Evolutionary conservation across 1,140 invertebrate genomes (phyloP).

Genomic region (Drosophila sturtevanti): DNA sequence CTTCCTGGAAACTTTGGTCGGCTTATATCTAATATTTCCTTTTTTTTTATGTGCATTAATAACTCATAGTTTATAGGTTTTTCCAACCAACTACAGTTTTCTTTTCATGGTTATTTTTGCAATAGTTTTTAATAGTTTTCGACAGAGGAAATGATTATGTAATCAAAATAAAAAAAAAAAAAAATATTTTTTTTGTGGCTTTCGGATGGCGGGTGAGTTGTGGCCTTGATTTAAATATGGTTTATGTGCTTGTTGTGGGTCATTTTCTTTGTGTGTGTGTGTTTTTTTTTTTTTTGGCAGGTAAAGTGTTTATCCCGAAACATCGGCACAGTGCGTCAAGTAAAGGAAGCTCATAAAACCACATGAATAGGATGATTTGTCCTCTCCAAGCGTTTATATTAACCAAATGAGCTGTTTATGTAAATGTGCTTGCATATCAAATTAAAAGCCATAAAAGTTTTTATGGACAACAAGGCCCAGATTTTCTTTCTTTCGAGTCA

Average conservation of each 20-base stretch:
- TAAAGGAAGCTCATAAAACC: slow-evolving; percentile 2
- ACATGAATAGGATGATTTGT: slow-evolving; percentile 50
- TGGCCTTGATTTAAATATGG: background rate
- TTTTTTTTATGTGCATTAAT: too few relatives aligned
- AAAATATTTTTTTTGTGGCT: background rate
- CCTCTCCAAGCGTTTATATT: slow-evolving; percentile 55
- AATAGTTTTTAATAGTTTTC: background rate
- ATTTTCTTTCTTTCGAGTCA: slow-evolving; percentile 28
- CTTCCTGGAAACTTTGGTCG: too few relatives aligned
- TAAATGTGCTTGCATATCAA: slow-evolving; percentile 69
- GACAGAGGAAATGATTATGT: background rate
- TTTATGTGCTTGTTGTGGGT: background rate
- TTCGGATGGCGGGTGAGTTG: background rate
- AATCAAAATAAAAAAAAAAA: background rate
- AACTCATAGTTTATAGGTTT: too few relatives aligned
- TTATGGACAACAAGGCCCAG: slow-evolving; percentile 38
- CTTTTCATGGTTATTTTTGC: background rate
- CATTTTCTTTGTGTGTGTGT: background rate
- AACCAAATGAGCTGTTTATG: slow-evolving; percentile 73
- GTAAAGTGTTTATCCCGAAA: slow-evolving; percentile 4
- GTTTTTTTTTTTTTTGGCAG: background rate
- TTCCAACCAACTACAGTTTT: too few relatives aligned
- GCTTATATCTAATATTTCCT: too few relatives aligned
- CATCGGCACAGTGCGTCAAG: background rate
- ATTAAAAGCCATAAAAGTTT: slow-evolving; percentile 73